These are phyloP conservation scores for Chlamydotis undulata DNA, from an alignment of 2,113 vertebrate genomes.

Conservation along the genomic window DNA sequence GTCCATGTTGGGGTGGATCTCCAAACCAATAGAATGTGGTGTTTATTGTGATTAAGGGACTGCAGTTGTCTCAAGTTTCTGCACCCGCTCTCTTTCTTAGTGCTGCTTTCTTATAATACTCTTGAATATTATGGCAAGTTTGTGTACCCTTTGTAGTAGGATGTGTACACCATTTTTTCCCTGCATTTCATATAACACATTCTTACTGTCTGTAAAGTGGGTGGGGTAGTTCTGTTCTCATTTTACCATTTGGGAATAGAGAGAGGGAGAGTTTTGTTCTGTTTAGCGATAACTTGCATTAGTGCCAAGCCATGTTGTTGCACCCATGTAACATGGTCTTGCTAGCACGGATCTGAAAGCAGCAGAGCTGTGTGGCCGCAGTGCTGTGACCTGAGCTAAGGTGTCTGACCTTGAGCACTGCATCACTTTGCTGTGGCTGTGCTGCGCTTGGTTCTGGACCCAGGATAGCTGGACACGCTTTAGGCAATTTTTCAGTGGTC, in stretches of 20 bases:
- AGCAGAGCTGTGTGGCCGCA: neutral
- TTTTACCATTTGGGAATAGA: neutral
- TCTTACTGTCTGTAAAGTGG: neutral
- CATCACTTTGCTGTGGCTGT: accelerated
- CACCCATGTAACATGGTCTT: neutral
- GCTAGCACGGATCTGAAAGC: neutral
- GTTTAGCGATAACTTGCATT: neutral
- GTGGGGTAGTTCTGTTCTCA: neutral
- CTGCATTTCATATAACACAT: neutral
- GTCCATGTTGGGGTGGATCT: neutral
- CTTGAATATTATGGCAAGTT: neutral
- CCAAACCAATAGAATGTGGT: neutral
- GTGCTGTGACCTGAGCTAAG: neutral
- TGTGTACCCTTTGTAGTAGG: neutral
- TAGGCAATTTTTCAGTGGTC: neutral
- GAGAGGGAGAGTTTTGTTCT: neutral
- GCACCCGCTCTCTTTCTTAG: neutral
- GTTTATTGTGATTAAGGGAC: neutral
- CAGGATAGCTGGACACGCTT: neutral
- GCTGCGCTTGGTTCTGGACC: neutral
- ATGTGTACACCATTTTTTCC: neutral
- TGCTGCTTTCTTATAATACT: neutral
- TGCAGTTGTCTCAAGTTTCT: neutral
- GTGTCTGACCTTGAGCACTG: neutral
- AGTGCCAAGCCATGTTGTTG: neutral